Evolutionary conservation across 2,888 invertebrate genomes (phyloP), one percentile per base, ranked within the genome.

Genomic region (Drosophila merina): DNA sequence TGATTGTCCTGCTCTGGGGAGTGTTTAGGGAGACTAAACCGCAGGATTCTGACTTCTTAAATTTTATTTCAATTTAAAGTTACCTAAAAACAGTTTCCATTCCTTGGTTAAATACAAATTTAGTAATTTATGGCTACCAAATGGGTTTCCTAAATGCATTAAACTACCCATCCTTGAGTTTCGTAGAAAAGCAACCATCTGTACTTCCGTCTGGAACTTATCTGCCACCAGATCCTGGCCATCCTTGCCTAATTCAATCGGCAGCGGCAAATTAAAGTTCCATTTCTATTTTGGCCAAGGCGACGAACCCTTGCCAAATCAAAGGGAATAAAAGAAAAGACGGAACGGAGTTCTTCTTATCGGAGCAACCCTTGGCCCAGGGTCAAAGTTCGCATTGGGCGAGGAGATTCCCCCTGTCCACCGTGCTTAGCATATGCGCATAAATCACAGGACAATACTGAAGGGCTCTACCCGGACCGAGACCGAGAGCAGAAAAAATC

Each of bases 221-320:
- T 58, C 12, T 26, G 8, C 14, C 20, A 49, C 40, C 40, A 40
- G 40, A 49, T 20, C 14, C 26, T 25, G 12, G 62, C 68, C 71
- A 70, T 52, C 66, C 69, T 50, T 72, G 82, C 72, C 81, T 83
- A 86, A 86, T 84, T 84, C 88, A 84, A 84, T 88, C 88, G 83
- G 79, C 72, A 73, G 83, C 87, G 75, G 77, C 88, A 88, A 88
- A 88, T 88, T 79, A 88, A 84, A 84, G 86, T 77, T 76, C 79
- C 72, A 86, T 79, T 74, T 74, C 62, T 58, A 50, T 58, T 59
- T 62, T 42, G 51, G 72, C 66, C 10, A 83, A 77, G 47, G 74
- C 74, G 70, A 77, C 72, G 66, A 78, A 76, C 69, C 82, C 70
- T 67, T 87, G 68, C 67, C 67, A 50, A 48, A 64, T 66, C 64